Evolutionary conservation across 2,113 vertebrate species (phyloP).

Genomic region (Prolemur simus): DNA sequence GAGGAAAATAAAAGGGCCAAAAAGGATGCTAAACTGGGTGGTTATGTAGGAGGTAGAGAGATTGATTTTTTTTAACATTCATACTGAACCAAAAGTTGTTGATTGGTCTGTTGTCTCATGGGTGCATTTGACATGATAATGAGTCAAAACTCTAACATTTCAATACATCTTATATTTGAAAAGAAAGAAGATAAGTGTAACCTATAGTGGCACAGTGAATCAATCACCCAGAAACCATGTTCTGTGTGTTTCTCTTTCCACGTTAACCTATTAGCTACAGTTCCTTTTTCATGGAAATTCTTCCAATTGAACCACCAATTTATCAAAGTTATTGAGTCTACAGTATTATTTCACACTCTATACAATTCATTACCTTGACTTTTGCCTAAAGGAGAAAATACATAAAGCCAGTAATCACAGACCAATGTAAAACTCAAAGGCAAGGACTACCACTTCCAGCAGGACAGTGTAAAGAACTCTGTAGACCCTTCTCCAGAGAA

Average conservation of each 20-base stretch:
- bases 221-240: background rate
- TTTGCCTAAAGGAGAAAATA: constrained; percentile 37
- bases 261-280: background rate
- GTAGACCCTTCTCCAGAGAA: background rate
- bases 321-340: background rate
- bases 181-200: constrained; percentile 9
- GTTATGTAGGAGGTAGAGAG: constrained; percentile 4
- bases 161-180: constrained; percentile 10
- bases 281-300: constrained; percentile 35
- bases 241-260: constrained; percentile 17
- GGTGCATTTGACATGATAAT: constrained; percentile 32
- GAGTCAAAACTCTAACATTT: constrained; percentile 23
- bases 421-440: constrained; percentile 41
- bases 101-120: background rate
- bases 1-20: background rate
- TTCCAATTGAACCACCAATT: background rate
- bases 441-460: background rate
- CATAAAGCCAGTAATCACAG: background rate
- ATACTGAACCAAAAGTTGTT: constrained; percentile 3
- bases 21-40: background rate
- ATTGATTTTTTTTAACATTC: constrained; percentile 13
- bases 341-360: background rate
- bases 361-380: constrained; percentile 29
- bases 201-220: background rate
- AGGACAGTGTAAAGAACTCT: background rate